phyloP scores from a whole-genome alignment of 2,113 vertebrate genomes.

The Thryonomys swinderianus region DNA sequence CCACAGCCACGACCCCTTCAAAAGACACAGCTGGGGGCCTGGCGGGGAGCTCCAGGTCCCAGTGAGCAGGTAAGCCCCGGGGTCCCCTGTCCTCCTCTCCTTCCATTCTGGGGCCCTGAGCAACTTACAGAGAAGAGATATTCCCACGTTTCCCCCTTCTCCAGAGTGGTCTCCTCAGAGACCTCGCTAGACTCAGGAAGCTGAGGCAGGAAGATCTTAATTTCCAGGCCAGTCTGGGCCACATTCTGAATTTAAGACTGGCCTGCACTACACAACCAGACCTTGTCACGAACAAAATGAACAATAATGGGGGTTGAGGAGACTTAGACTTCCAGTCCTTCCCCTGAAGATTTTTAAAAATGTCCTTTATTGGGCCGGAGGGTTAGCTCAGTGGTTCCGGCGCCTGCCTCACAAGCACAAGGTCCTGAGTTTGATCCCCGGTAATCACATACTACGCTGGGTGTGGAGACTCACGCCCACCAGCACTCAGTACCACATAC shows the following conservation, averaged over 20 bases:
- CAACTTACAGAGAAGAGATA: neutral
- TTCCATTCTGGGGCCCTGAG: neutral
- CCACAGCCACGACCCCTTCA: slow-evolving; percentile 82
- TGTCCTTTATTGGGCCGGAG: no score
- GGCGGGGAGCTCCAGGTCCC: slow-evolving; percentile 81
- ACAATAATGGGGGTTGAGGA: neutral
- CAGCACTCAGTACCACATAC: no score
- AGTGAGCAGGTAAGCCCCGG: slow-evolving; percentile 69
- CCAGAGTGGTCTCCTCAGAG: neutral
- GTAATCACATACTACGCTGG: no score
- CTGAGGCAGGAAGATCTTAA: neutral
- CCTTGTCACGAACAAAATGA: neutral
- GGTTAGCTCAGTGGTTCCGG: no score
- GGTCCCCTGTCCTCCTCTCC: neutral
- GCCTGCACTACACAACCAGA: neutral
- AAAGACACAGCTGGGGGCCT: slow-evolving; percentile 91
- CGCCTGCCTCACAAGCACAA: no score
- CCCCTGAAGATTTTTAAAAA: neutral
- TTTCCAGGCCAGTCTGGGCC: neutral
- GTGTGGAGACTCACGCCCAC: no score
- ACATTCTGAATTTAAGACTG: neutral
- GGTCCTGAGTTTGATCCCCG: no score
- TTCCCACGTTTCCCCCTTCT: neutral
- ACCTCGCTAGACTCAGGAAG: neutral
- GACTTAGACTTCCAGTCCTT: no score